These are phyloP conservation scores for Parasteatoda tepidariorum DNA, from an alignment of 1,140 invertebrate genomes.

Conservation along the genomic window DNA sequence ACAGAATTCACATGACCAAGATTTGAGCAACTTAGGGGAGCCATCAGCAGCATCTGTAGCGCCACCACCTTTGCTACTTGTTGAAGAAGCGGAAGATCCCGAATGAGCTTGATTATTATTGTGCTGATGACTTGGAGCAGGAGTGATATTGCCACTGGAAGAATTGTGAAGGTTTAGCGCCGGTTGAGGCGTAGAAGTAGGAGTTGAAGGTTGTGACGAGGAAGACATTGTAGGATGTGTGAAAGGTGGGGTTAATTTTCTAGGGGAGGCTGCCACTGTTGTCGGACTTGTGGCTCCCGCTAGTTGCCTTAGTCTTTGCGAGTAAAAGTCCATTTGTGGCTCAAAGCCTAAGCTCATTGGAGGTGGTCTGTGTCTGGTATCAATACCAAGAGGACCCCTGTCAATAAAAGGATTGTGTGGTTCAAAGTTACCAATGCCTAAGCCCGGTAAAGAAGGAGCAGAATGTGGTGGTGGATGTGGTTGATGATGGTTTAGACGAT, in stretches of 20 bases:
- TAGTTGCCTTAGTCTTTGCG: conserved; percentile 96
- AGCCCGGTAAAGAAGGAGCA: conserved; percentile 68
- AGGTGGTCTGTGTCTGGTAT: conserved; percentile 43
- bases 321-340: conserved; percentile 97
- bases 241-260: conserved; percentile 48
- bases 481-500: conserved; percentile 71
- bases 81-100: conserved; percentile 46
- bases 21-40: conserved; percentile 55
- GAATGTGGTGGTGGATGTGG: conserved; percentile 66
- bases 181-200: conserved; percentile 51
- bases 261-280: conserved; percentile 68
- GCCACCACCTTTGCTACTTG: conserved; percentile 44
- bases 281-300: conserved; percentile 87
- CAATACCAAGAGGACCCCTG: conserved; percentile 51
- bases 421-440: conserved; percentile 71
- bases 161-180: conserved; percentile 34
- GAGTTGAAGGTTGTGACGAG: conserved; percentile 54
- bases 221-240: conserved; percentile 54
- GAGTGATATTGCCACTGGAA: conserved; percentile 27
- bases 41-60: conserved; percentile 42
- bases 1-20: conserved; percentile 78
- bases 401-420: conserved; percentile 73
- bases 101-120: conserved; percentile 70
- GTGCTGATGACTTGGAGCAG: conserved; percentile 25
- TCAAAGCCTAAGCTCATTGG: conserved; percentile 69